These are phyloP conservation scores for Propsilocerus akamusi DNA, from an alignment of 1,140 invertebrate genomes.

Conservation along the genomic window DNA sequence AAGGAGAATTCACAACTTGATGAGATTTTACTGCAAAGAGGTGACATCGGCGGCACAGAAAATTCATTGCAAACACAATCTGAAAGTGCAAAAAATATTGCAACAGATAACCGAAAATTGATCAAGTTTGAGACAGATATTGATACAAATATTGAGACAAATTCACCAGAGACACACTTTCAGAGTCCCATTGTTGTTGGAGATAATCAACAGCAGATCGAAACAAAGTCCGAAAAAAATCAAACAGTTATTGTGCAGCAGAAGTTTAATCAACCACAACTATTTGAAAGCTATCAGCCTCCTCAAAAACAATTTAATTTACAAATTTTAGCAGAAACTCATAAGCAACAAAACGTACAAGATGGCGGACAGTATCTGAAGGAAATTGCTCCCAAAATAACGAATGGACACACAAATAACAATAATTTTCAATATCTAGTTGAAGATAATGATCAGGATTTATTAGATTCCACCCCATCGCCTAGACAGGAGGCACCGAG, in stretches of 20 bases:
- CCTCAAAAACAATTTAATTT: slow-evolving; percentile 6
- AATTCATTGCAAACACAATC: background rate
- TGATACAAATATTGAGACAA: background rate
- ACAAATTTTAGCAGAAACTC: background rate
- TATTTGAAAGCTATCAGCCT: background rate
- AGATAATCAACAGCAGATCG: background rate
- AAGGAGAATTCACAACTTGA: too few relatives aligned
- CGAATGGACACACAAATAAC: background rate
- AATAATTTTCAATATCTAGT: slow-evolving; percentile 7
- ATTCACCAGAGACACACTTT: background rate
- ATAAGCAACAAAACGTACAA: too few relatives aligned
- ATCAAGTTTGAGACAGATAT: background rate
- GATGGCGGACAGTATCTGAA: too few relatives aligned
- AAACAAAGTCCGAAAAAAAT: slow-evolving; percentile 1
- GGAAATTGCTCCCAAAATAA: background rate
- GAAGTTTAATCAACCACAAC: background rate
- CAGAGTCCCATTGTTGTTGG: background rate
- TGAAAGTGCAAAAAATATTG: background rate
- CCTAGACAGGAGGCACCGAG: background rate
- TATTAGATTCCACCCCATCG: background rate
- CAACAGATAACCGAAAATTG: background rate
- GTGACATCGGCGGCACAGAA: background rate
- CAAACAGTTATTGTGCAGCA: background rate
- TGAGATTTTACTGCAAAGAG: too few relatives aligned
- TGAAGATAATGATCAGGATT: slow-evolving; percentile 6